These are phyloP conservation scores for Hippocampus comes DNA, from an alignment of 2,113 vertebrate genomes.

Conservation along the genomic window DNA sequence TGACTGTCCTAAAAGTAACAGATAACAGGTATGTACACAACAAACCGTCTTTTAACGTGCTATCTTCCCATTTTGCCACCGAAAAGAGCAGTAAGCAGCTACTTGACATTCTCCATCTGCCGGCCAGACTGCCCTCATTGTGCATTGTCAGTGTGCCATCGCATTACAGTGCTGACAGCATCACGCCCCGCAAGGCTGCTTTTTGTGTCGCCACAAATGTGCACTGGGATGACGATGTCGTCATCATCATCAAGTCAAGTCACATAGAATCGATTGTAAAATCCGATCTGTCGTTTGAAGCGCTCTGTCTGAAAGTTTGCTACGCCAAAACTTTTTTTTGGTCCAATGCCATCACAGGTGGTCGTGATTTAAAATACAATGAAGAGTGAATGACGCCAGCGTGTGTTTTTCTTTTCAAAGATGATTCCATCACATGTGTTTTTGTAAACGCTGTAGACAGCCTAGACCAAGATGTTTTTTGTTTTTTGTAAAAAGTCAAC, in stretches of 20 bases:
- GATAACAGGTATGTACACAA: background rate
- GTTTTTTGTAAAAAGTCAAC: background rate
- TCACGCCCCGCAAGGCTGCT: slow-evolving; percentile 39
- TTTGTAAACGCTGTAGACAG: background rate
- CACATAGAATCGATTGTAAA: background rate
- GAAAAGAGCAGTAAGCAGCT: background rate
- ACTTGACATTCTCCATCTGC: background rate
- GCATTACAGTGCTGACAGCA: slow-evolving; percentile 9
- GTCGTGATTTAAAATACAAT: background rate
- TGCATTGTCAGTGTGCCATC: background rate
- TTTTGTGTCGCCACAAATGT: slow-evolving; percentile 51
- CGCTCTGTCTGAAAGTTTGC: background rate
- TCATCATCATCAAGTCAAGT: slow-evolving; percentile 17
- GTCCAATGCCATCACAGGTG: background rate
- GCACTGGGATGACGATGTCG: slow-evolving; percentile 27
- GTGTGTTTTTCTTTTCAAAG: background rate
- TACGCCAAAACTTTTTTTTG: background rate
- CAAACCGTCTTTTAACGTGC: background rate
- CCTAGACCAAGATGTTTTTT: too few species aligned
- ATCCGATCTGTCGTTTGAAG: slow-evolving; percentile 8
- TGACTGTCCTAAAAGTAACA: background rate
- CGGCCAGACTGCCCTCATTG: slow-evolving; percentile 2
- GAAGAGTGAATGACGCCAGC: too few species aligned
- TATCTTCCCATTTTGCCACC: background rate
- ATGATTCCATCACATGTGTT: background rate